Conservation (phyloP, 2,113 vertebrate species). For the Syrrhaptes paradoxus region DNA sequence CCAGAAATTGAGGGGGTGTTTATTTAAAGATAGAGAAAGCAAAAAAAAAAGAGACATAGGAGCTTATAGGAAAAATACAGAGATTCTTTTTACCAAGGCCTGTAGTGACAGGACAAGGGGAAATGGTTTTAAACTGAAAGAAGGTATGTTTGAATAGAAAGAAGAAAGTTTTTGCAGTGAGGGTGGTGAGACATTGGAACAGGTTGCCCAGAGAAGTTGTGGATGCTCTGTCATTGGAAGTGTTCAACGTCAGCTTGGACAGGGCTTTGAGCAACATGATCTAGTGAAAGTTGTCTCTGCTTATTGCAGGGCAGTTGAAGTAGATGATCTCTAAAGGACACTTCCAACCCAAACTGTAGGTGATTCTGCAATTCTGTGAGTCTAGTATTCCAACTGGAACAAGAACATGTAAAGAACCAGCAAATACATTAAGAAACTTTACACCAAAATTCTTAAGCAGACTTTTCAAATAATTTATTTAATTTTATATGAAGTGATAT, state of each 20-base stretch:
- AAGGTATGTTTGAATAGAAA: background rate
- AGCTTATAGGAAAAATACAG: background rate
- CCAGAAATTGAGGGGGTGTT: background rate
- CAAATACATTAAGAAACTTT: background rate
- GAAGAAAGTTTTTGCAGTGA: background rate
- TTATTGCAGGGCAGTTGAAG: background rate
- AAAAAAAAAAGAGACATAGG: background rate
- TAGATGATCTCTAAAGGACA: background rate
- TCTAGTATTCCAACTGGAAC: background rate
- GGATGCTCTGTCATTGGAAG: accelerated
- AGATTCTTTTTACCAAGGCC: background rate
- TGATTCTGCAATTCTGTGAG: background rate
- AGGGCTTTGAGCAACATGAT: background rate
- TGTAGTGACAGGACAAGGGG: background rate
- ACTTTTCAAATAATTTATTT: background rate
- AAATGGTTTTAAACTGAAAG: background rate
- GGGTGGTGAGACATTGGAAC: background rate
- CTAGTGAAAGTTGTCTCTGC: background rate
- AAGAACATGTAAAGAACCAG: background rate
- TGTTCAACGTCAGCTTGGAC: background rate
- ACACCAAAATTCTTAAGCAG: background rate
- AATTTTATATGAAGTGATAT: background rate
- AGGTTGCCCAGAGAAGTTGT: background rate
- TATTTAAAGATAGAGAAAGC: background rate
- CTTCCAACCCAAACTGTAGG: background rate